Conservation (phyloP, 2,113 vertebrate genomes). For the Perca flavescens region DNA sequence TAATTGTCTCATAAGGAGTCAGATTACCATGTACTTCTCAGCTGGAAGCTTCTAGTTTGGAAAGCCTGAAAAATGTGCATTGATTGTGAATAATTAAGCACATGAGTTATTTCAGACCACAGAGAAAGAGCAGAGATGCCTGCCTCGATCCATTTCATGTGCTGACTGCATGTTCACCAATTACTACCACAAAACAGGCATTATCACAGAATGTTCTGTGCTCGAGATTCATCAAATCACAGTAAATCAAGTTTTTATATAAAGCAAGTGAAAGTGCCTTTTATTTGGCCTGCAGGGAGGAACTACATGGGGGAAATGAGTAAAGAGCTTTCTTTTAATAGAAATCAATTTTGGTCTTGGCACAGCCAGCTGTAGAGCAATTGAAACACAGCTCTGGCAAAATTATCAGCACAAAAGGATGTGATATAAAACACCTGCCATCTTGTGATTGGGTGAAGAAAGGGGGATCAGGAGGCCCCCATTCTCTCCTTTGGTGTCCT, state of each 20-base stretch:
- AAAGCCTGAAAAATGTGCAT: conserved; percentile 39
- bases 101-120: conserved; percentile 26
- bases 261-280: conserved; percentile 25
- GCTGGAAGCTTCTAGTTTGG: conserved; percentile 26
- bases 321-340: conserved; percentile 56
- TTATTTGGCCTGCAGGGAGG: conserved; percentile 20
- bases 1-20: conserved; percentile 47
- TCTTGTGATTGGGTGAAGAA: conserved; percentile 69
- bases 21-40: conserved; percentile 49
- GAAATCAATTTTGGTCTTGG: conserved; percentile 55
- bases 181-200: conserved; percentile 35
- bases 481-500: conserved; percentile 60
- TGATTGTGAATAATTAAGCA: conserved; percentile 60
- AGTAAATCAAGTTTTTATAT: conserved; percentile 32
- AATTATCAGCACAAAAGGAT: conserved; percentile 69
- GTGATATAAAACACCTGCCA: conserved; percentile 70
- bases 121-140: conserved; percentile 14
- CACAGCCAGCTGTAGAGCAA: conserved; percentile 45
- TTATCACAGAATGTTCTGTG: conserved; percentile 13
- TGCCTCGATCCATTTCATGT: conserved; percentile 17
- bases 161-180: conserved; percentile 33
- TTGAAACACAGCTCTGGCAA: conserved; percentile 45
- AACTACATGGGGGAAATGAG: conserved; percentile 27
- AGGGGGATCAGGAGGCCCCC: conserved; percentile 46
- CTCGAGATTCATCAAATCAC: conserved; percentile 36